A percentile compares a stretch with the other conserved stretches of the same genome.
Conservation (phyloP, 2,113 vertebrate species). For the Vulpes lagopus region DNA sequence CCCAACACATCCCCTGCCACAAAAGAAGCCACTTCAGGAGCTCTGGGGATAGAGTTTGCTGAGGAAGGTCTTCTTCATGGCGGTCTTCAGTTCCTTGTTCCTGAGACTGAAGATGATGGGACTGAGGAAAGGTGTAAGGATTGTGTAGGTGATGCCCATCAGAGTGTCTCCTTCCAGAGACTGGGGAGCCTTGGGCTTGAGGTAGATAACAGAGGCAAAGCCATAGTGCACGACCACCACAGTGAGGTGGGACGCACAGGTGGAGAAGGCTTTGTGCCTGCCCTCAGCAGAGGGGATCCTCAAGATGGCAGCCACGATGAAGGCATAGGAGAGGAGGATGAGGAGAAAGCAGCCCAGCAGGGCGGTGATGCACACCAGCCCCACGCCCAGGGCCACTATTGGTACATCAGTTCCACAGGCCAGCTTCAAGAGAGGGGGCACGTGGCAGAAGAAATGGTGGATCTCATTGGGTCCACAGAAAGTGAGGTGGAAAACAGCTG, state of each 20-base stretch:
- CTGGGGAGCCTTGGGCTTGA: slow-evolving; percentile 60
- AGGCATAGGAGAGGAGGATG: slow-evolving; percentile 69
- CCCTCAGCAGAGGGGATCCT: slow-evolving; percentile 66
- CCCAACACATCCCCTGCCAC: neutral
- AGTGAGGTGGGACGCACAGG: slow-evolving; percentile 68
- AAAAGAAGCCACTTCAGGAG: neutral
- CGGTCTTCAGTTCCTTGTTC: slow-evolving; percentile 78
- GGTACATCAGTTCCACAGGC: slow-evolving; percentile 50
- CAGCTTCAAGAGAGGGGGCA: slow-evolving; percentile 68
- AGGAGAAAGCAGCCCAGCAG: slow-evolving; percentile 71
- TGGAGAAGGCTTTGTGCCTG: slow-evolving; percentile 64
- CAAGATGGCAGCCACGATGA: slow-evolving; percentile 56
- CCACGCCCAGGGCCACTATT: neutral
- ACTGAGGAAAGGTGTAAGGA: slow-evolving; percentile 80
- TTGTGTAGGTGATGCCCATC: slow-evolving; percentile 70
- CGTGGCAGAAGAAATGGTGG: slow-evolving; percentile 66
- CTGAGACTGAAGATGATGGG: slow-evolving; percentile 83
- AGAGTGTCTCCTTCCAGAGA: slow-evolving; percentile 58
- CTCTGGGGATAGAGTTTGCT: neutral
- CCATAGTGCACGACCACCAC: slow-evolving; percentile 70
- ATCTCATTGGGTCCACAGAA: slow-evolving; percentile 73
- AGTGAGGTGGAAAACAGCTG: slow-evolving; percentile 40
- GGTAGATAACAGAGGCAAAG: slow-evolving; percentile 73
- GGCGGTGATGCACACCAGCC: slow-evolving; percentile 49
- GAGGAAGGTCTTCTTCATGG: slow-evolving; percentile 62